phyloP scores from a whole-genome alignment of 1,140 invertebrate genomes.

The Pentalonia nigronervosa region DNA sequence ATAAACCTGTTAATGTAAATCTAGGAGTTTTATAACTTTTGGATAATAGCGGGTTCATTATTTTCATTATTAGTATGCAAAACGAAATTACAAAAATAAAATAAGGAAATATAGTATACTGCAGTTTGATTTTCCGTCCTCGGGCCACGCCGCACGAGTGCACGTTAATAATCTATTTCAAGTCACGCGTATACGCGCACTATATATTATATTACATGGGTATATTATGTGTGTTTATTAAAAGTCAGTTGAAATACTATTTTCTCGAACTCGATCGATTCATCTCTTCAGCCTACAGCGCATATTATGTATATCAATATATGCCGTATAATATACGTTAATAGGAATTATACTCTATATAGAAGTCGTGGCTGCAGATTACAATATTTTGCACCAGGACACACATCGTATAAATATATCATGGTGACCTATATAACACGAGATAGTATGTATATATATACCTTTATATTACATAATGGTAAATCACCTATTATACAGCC shows the following conservation, averaged over 20 bases:
- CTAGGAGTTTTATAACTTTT: neutral
- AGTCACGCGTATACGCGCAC: neutral
- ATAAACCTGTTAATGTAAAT: neutral
- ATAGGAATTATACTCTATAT: neutral
- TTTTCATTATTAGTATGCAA: neutral
- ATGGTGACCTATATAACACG: neutral
- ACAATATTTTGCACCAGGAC: neutral
- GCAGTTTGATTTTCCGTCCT: neutral
- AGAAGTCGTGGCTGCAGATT: neutral
- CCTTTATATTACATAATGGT: neutral
- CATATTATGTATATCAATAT: neutral
- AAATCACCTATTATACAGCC: neutral
- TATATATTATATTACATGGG: neutral
- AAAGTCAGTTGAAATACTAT: conserved; percentile 7
- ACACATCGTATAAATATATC: neutral
- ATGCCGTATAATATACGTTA: neutral
- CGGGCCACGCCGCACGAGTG: too few species aligned
- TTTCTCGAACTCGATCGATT: neutral
- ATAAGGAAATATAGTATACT: neutral
- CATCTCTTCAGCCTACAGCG: neutral
- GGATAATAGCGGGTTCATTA: neutral
- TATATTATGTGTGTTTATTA: neutral
- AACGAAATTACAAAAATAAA: neutral
- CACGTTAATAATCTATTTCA: conserved; percentile 17
- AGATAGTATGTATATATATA: neutral